Conservation (phyloP, 2,113 vertebrate species). For the Pituophis catenifer region DNA sequence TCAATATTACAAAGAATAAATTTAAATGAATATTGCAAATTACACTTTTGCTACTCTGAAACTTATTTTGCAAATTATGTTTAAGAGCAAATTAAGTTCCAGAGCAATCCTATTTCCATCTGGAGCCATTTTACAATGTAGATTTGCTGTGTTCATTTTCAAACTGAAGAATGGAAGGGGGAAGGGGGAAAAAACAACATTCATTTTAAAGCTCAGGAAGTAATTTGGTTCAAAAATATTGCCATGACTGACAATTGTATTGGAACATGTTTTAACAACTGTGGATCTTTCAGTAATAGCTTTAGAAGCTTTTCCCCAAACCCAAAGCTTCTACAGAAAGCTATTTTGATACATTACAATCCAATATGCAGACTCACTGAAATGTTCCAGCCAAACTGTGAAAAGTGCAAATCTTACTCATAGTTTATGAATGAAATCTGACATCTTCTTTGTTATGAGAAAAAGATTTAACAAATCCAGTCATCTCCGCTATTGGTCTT, state of each 20-base stretch:
- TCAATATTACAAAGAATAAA: background rate
- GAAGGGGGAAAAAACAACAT: background rate
- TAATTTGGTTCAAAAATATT: slow-evolving; percentile 29
- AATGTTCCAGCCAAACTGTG: slow-evolving; percentile 49
- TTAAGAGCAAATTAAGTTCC: slow-evolving; percentile 32
- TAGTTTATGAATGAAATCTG: background rate
- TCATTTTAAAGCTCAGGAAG: slow-evolving; percentile 7
- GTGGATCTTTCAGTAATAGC: slow-evolving; percentile 46
- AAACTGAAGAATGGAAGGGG: background rate
- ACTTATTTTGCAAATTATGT: slow-evolving; percentile 50
- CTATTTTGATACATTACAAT: slow-evolving; percentile 53
- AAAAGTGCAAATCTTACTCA: slow-evolving; percentile 10
- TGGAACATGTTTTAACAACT: slow-evolving; percentile 45
- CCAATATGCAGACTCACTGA: slow-evolving; percentile 26
- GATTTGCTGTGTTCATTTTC: background rate
- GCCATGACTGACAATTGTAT: slow-evolving; percentile 27
- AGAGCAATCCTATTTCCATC: slow-evolving; percentile 47
- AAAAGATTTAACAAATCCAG: background rate
- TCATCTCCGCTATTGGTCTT: background rate
- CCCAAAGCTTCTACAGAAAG: slow-evolving; percentile 61
- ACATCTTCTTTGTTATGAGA: background rate
- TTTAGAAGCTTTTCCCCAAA: slow-evolving; percentile 54
- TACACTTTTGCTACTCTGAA: slow-evolving; percentile 43
- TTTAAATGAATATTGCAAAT: slow-evolving; percentile 31
- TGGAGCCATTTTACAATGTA: slow-evolving; percentile 48